A percentile compares a stretch with the other conserved stretches of the same genome.
These are phyloP conservation scores for Rallus crepitans DNA, from an alignment of 2,797 vertebrate genomes.

Conservation along the genomic window DNA sequence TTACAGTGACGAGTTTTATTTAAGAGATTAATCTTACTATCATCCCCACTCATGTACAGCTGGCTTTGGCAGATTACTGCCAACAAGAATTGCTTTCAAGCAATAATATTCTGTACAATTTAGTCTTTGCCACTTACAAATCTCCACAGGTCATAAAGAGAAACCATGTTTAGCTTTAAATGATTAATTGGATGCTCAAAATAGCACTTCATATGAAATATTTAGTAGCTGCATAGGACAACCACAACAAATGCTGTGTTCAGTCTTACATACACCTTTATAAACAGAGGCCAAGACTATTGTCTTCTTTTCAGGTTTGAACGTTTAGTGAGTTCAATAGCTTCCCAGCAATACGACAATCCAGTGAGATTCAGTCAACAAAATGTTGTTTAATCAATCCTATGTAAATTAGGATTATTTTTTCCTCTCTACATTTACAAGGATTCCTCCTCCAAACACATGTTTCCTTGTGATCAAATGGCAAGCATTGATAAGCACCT, in stretches of 20 bases:
- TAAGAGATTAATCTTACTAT: background rate
- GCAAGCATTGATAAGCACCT: background rate
- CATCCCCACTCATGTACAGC: background rate
- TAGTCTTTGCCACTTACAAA: background rate
- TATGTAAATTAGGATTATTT: background rate
- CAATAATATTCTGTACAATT: background rate
- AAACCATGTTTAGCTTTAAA: background rate
- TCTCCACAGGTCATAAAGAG: background rate
- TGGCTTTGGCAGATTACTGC: background rate
- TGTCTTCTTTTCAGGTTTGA: background rate
- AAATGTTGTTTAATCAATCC: background rate
- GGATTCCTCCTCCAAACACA: background rate
- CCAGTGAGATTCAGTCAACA: background rate
- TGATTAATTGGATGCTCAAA: background rate
- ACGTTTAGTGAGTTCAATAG: background rate
- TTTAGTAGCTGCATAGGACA: background rate
- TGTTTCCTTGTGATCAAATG: background rate
- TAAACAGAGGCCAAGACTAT: background rate
- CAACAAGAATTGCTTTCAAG: background rate
- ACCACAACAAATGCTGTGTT: background rate
- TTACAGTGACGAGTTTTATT: background rate
- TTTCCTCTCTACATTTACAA: background rate
- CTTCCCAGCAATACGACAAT: background rate
- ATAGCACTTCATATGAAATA: slow-evolving; percentile 19
- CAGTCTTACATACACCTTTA: background rate